Evolutionary conservation across 2,888 invertebrate species (phyloP), one percentile per base, ranked within the genome.

Genomic region (Leptarthrus brevirostris): DNA sequence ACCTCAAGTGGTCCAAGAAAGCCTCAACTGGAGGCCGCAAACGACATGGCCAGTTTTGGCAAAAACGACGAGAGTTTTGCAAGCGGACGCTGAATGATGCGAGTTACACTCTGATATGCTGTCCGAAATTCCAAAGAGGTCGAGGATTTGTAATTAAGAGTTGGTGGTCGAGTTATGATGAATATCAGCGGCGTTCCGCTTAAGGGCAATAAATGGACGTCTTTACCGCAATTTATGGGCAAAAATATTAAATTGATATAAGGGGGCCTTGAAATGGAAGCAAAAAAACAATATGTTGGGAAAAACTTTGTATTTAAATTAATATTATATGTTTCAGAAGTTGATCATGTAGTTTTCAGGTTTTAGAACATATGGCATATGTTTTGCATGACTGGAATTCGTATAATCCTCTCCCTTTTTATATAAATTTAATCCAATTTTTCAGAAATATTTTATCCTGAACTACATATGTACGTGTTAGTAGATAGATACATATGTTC

Each of bases 111-210:
- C 40, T 3, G 40, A 40, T 12, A 40, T 26, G 44, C 20, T 24
- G 26, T 16, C 44, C 44, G 36, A 64, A 64, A 64, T 64, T 44
- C 64, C 64, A 64, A 44, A 64, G 44, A 64, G 64, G 64, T 44
- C 64, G 64, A 22, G 47, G 22, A 64, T 64, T 64, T 44, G 64
- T 64, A 64, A 64, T 64, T 64, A 64, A 64, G 47, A 64, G 40
- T 44, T 64, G 40, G 64, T 64, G 64, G 47, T 64, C 44, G 64
- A 64, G 22, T 64, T 64, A 44, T 64, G 64, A 64, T 64, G 64
- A 64, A 64, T 64, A 47, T 64, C 64, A 12, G 64, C 64, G 64
- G 24, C 44, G 40, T 64, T 64, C 64, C 14, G 44, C 26, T 47
- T 8, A n/a, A 20, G 64, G 24, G 24, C 64, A 40, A 12, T 58